Conservation (phyloP, 2,113 vertebrate genomes). For the Neolamprologus longior region DNA sequence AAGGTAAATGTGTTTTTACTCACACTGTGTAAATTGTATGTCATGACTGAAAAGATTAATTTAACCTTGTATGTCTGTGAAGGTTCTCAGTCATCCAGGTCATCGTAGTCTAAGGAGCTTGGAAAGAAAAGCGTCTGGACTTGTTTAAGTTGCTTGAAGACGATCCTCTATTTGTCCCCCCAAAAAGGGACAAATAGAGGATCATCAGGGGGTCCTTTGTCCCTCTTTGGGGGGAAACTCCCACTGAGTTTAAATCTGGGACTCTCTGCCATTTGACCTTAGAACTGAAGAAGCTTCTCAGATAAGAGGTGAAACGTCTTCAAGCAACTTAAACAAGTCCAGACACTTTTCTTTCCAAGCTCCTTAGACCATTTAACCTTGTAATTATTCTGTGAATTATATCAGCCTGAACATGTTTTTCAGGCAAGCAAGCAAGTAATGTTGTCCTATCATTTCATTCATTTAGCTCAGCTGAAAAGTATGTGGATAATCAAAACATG, state of each 20-base stretch:
- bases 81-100: not conserved
- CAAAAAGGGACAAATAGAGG: rapidly evolving
- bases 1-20: not conserved
- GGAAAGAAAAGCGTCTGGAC: rapidly evolving
- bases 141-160: not conserved
- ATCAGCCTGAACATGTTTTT: not conserved
- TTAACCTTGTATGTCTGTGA: not conserved
- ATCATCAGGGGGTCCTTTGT: not conserved
- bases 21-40: rapidly evolving
- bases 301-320: not conserved
- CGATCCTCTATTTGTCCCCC: no score
- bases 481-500: rapidly evolving
- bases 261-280: rapidly evolving
- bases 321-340: not conserved
- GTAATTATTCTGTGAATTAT: not conserved
- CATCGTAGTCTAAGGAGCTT: rapidly evolving
- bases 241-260: not conserved
- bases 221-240: not conserved
- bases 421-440: rapidly evolving
- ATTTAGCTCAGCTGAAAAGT: not conserved
- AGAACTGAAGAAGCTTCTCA: not conserved
- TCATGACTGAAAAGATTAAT: not conserved
- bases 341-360: rapidly evolving
- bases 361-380: not conserved
- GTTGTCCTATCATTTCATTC: not conserved